phyloP scores from a whole-genome alignment of 2,888 invertebrate genomes.

The Griposia aprilina region DNA sequence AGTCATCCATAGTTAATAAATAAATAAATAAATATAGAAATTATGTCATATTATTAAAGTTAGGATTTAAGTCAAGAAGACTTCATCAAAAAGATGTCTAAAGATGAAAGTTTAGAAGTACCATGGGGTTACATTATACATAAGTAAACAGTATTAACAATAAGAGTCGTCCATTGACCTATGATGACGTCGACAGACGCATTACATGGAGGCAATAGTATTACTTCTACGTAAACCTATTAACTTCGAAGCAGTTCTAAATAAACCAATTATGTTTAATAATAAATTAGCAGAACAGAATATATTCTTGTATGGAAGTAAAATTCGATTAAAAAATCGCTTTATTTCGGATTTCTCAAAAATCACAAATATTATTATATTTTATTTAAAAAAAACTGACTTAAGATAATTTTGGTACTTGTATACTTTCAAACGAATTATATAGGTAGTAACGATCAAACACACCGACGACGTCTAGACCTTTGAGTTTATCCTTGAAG shows the following conservation, averaged over 20 bases:
- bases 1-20: too few relatives aligned
- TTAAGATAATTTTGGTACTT: slow-evolving; percentile 9
- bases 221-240: slow-evolving; percentile 34
- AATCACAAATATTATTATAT: not conserved
- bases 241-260: not conserved
- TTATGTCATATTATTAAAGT: not conserved
- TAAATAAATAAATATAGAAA: too few relatives aligned
- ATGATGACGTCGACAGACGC: slow-evolving; percentile 9
- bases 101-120: not conserved
- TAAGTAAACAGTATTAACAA: slow-evolving; percentile 5
- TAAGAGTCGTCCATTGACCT: slow-evolving; percentile 39
- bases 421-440: slow-evolving; percentile 23
- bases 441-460: slow-evolving; percentile 54
- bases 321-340: slow-evolving; percentile 5
- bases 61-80: not conserved
- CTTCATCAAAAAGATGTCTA: not conserved
- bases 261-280: slow-evolving; percentile 16
- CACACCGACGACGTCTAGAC: slow-evolving; percentile 39
- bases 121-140: not conserved
- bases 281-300: not conserved
- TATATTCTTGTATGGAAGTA: not conserved
- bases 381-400: not conserved
- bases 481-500: slow-evolving; percentile 60
- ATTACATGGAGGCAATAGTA: slow-evolving; percentile 8
- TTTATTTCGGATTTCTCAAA: not conserved